Conservation (phyloP, 2,888 invertebrate genomes). For the Lasioglossum calceatum region DNA sequence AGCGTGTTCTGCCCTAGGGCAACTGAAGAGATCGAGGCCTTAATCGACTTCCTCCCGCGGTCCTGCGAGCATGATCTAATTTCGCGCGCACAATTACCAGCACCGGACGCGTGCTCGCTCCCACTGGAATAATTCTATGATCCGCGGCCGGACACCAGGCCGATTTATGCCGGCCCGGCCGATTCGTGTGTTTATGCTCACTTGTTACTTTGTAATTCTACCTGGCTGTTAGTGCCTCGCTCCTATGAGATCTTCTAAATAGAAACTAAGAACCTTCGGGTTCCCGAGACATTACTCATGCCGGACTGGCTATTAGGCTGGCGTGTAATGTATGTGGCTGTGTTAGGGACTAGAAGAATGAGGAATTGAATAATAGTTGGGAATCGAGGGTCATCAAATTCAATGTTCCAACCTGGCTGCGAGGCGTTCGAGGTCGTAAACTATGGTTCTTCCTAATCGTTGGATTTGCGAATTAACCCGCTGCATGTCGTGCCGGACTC, state of each 20-base stretch:
- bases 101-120: slow-evolving; percentile 19
- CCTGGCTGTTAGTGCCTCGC: slow-evolving; percentile 11
- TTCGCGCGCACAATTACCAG: slow-evolving; percentile 25
- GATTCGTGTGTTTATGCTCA: slow-evolving; percentile 48
- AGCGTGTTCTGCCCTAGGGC: slow-evolving; percentile 11
- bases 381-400: not conserved
- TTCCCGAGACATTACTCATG: slow-evolving; percentile 43
- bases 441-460: not conserved
- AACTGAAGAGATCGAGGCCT: not conserved
- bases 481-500: not conserved
- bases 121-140: slow-evolving; percentile 32
- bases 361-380: slow-evolving; percentile 17
- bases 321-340: slow-evolving; percentile 21
- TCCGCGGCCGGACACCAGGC: slow-evolving; percentile 14
- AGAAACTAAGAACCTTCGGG: slow-evolving; percentile 40
- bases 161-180: slow-evolving; percentile 41
- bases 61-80: slow-evolving; percentile 40
- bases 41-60: slow-evolving; percentile 37
- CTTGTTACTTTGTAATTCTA: slow-evolving; percentile 49
- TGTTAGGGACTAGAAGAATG: not conserved
- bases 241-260: slow-evolving; percentile 44
- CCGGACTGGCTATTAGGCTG: slow-evolving; percentile 21
- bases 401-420: slow-evolving; percentile 4
- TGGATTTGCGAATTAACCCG: not conserved
- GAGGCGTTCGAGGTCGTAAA: not conserved